Evolutionary conservation across 2,888 invertebrate genomes (phyloP).

Genomic region (Andrena hattorfiana): DNA sequence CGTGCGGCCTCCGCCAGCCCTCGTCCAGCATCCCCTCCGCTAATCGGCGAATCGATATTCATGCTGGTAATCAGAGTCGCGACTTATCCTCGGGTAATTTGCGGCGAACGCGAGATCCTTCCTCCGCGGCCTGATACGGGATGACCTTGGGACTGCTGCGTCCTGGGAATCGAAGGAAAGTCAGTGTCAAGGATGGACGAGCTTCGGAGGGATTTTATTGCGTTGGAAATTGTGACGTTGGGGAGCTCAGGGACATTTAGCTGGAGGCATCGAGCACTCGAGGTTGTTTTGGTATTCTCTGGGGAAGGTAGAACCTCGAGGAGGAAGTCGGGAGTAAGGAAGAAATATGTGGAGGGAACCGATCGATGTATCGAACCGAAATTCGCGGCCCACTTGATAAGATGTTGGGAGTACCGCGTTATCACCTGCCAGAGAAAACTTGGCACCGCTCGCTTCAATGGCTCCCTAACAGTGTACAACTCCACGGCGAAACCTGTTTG

Average conservation of each 20-base stretch:
- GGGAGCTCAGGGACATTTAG: too few species aligned
- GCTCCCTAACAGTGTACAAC: constrained; percentile 69
- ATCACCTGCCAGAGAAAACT: constrained; percentile 72
- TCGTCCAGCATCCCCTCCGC: not conserved
- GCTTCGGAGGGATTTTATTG: not conserved
- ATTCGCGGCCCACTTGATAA: constrained; percentile 49
- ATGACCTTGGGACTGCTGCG: not conserved
- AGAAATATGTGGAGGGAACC: not conserved
- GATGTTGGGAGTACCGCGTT: constrained; percentile 58
- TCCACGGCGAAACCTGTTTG: constrained; percentile 71
- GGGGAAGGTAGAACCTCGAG: too few species aligned
- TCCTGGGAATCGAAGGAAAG: constrained; percentile 5
- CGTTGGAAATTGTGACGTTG: not conserved
- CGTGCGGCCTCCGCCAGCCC: constrained; percentile 21
- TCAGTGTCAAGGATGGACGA: too few species aligned
- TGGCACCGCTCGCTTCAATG: constrained; percentile 70
- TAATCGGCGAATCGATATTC: constrained; percentile 31
- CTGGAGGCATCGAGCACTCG: too few species aligned
- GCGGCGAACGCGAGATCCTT: not conserved
- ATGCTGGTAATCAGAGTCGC: constrained; percentile 24
- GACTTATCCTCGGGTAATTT: not conserved
- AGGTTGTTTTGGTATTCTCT: too few species aligned
- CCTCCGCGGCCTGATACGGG: not conserved
- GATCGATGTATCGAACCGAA: constrained; percentile 1
- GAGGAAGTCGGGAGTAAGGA: too few species aligned